Evolutionary conservation across 1,140 invertebrate species (phyloP), one percentile per base, ranked within the genome.

Genomic region (Anoplolepis gracilipes): DNA sequence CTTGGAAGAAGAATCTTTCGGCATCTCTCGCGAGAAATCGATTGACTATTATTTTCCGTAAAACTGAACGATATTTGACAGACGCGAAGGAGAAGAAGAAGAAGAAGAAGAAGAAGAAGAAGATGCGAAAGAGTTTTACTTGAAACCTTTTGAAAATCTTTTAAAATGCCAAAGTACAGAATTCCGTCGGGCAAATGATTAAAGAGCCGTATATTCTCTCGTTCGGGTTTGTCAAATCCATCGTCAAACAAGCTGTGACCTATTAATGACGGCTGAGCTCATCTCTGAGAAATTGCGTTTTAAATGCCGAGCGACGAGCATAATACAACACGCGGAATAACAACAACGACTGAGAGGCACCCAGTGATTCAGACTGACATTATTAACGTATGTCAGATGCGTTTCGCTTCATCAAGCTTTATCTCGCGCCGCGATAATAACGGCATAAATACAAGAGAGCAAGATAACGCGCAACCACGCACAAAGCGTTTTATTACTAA

Each of bases 341-440:
- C 42, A 70, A 69, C 46, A 70, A 42, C 36, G 36, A 72, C 22
- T 22, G 33, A 1, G 19, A 42, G 39, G 22, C 36, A 70, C 11
- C 22, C 67, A 70, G 36, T 72, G 53, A 72, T 33, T 72, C 67
- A 33, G 28, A 59, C 67, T 46, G 67, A 61, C 78, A 72, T 73
- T 82, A 82, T 82, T 72, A 82, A 82, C 78, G 36, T 72, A 81
- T 28, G 67, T 82, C 78, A 72, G 67, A 62, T 69, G 36, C 64
- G 49, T 69, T 64, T 49, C 77, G 78, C 65, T 39, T 57, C 65
- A 73, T 73, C 67, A 59, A 53, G 67, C 67, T 82, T 82, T 82
- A 82, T 82, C 46, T 49, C 78, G 28, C 36, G 67, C 36, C 67
- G 42, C 28, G 78, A 72, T 82, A 72, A 82, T 82, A 72, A 72